Base-by-base conservation (phyloP, 2,888 invertebrate genomes). In the Cataglyphis cursor region DNA sequence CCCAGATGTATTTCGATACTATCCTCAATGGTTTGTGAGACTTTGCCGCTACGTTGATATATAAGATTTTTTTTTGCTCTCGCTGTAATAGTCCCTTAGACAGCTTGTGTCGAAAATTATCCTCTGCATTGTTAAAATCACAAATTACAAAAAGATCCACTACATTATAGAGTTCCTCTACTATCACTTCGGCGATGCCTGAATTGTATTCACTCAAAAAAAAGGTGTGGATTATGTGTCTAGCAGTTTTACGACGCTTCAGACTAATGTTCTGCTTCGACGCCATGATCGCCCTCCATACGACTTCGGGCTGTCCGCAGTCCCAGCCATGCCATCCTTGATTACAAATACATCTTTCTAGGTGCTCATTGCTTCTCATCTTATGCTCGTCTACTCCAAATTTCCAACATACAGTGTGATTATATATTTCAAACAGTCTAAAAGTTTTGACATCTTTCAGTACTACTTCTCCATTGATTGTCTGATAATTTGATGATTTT, bases 141-240 rank as follows among this genome's bases (percentile, higher is more conserved):
- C 96, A 96, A 57, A 97, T 94, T 82, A 97, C 95, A 94, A 97
- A 97, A 83, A 96, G 95, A 93, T 97, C 97, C 5, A 97, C 96
- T 76, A 96, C 96, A 73, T 95, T 95, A 75, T 95, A 94, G 21
- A 97, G 94, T 91, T 97, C 96, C 89, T 96, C 96, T 74, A 97
- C 94, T 92, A 96, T 95, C 72, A 97, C 96, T 91, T 97, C 96
- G 38, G 96, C 95, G 70, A 96, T 95, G 85, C 96, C 96, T 85
- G 96, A 95, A 87, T 96, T 96, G 87, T 96, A 95, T 82, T 96
- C 95, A 84, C 95, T 95, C 18, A 96, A 94, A 87, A 95, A 95
- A 83, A 96, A 95, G 74, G 96, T 95, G 89, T 96, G 96, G 75
- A 96, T 95, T 15, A 97, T 94, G 78, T 96, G 95, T 76, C 96